A percentile compares a stretch with the other conserved stretches of the same genome.
Evolutionary conservation across 37 sponge, comb jelly and placozoan genomes (phyloP).

Genomic region (Beroe forskalii): DNA sequence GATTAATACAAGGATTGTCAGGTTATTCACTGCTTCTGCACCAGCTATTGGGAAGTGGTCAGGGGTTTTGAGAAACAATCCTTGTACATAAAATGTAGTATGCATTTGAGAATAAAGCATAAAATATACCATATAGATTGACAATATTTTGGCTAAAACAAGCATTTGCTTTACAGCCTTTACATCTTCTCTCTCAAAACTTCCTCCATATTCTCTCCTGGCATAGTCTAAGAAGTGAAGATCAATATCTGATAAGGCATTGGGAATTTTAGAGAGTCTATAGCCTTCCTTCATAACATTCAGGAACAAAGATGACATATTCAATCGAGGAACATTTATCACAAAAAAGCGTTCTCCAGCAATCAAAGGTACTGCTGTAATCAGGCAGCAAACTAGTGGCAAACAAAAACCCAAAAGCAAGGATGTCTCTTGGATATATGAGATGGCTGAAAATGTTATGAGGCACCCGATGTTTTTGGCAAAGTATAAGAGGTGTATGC

Average conservation of each 20-base stretch:
- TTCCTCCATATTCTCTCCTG: conserved; percentile 1
- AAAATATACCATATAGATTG: conserved; percentile 12
- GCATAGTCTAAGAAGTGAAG: conserved; percentile 5
- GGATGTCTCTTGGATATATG: not conserved
- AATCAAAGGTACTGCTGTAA: not conserved
- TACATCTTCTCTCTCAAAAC: not conserved
- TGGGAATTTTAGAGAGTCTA: not conserved
- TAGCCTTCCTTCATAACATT: not conserved
- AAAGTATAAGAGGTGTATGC: not conserved
- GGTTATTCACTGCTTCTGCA: conserved; percentile 9
- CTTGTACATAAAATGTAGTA: not conserved
- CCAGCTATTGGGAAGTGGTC: not conserved
- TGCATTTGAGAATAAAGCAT: conserved; percentile 7
- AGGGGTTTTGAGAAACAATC: not conserved
- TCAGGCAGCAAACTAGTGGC: not conserved
- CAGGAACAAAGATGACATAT: not conserved
- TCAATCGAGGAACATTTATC: not conserved
- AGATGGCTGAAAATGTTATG: not conserved
- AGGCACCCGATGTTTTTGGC: not conserved
- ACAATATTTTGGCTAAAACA: not conserved
- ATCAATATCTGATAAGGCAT: not conserved
- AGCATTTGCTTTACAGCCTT: conserved; percentile 11
- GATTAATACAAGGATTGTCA: not conserved
- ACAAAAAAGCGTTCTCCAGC: not conserved
- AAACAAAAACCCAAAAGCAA: not conserved